A percentile compares a stretch with the other conserved stretches of the same genome.
Evolutionary conservation across 1,140 invertebrate genomes (phyloP).

Genomic region (Diachasmimorpha longicaudata): DNA sequence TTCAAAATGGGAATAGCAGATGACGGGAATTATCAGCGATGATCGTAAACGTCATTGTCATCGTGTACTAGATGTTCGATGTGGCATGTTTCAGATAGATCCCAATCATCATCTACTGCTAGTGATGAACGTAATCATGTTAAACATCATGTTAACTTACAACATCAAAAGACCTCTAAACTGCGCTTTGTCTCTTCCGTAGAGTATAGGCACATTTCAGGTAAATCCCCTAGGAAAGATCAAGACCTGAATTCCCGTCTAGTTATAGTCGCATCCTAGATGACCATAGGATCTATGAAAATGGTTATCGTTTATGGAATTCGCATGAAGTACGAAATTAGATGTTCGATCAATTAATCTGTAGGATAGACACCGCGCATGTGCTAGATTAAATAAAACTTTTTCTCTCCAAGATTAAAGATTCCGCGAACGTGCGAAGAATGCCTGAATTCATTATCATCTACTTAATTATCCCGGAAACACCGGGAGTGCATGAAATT

Average conservation of each 20-base stretch:
- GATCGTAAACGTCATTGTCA: slow-evolving; percentile 38
- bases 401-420: neutral
- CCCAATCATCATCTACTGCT: slow-evolving; percentile 65
- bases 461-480: neutral
- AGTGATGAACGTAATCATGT: slow-evolving; percentile 65
- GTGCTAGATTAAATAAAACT: neutral
- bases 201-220: slow-evolving; percentile 75
- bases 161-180: slow-evolving; percentile 71
- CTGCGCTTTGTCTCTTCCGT: slow-evolving; percentile 79
- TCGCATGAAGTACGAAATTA: neutral
- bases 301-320: too few species aligned
- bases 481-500: neutral
- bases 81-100: slow-evolving; percentile 69
- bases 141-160: slow-evolving; percentile 65
- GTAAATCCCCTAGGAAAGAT: slow-evolving; percentile 58
- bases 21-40: neutral
- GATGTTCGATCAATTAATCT: neutral
- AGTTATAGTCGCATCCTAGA: neutral
- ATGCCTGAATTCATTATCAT: neutral
- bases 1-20: neutral
- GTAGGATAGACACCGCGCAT: neutral
- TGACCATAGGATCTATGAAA: too few species aligned
- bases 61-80: slow-evolving; percentile 57
- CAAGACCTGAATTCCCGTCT: neutral
- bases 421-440: neutral